Evolutionary conservation across 2,888 invertebrate genomes (phyloP).

Genomic region (Caenorhabditis plicata): DNA sequence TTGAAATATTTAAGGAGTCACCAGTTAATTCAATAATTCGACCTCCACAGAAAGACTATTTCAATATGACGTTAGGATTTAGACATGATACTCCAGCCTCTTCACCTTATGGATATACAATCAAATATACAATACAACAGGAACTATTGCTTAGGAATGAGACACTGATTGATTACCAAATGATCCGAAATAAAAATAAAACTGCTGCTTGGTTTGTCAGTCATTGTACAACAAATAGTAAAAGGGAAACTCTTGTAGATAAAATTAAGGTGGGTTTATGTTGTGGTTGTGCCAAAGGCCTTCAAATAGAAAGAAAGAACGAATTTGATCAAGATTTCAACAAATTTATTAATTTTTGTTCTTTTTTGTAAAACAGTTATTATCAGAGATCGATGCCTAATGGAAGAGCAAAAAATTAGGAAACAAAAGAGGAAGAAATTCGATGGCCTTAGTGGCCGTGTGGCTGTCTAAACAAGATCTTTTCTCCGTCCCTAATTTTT

Average conservation of each 20-base stretch:
- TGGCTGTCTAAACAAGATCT: no score
- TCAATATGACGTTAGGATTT: slow-evolving; percentile 61
- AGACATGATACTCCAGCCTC: slow-evolving; percentile 59
- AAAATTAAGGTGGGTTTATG: slow-evolving; percentile 42
- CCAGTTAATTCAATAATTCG: slow-evolving; percentile 39
- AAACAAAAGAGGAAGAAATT: no score
- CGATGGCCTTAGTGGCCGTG: no score
- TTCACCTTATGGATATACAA: slow-evolving; percentile 63
- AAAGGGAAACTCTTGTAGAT: slow-evolving; percentile 48
- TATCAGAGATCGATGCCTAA: no score
- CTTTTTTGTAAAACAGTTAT: no score
- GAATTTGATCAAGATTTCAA: slow-evolving; percentile 5
- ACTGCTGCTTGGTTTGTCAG: slow-evolving; percentile 60
- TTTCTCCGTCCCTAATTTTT: no score
- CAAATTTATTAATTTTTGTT: neutral
- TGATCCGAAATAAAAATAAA: slow-evolving; percentile 46
- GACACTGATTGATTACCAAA: slow-evolving; percentile 3
- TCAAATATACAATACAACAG: slow-evolving; percentile 57
- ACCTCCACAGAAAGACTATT: slow-evolving; percentile 21
- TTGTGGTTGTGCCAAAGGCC: no score
- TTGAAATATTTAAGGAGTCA: slow-evolving; percentile 35
- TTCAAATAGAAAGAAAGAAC: neutral
- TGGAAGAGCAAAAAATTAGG: no score
- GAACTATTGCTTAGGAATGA: neutral
- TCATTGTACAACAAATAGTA: slow-evolving; percentile 56